These are phyloP conservation scores for Sinosuthora webbiana DNA, from an alignment of 2,113 vertebrate species.

Conservation along the genomic window DNA sequence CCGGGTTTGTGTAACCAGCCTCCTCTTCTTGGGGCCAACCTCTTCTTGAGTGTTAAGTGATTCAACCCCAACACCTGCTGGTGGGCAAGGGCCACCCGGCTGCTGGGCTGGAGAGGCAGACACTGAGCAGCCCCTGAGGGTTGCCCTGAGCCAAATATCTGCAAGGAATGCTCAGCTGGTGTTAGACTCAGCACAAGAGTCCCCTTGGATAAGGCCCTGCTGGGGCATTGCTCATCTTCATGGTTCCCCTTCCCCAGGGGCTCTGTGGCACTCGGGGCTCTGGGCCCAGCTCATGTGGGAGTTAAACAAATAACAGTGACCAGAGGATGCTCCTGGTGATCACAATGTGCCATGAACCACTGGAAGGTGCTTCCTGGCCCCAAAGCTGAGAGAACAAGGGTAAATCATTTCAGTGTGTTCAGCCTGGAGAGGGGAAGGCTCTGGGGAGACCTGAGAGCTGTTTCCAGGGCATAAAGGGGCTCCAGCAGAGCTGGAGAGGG, in stretches of 20 bases:
- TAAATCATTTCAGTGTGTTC: background rate
- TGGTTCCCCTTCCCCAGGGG: background rate
- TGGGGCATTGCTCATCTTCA: background rate
- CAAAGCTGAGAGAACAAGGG: background rate
- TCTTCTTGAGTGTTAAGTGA: background rate
- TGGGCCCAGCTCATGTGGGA: background rate
- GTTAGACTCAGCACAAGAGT: background rate
- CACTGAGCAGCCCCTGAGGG: background rate
- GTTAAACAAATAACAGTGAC: background rate
- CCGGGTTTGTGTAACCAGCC: background rate
- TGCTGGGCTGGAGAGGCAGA: background rate
- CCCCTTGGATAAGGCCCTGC: background rate
- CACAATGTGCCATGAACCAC: accelerated
- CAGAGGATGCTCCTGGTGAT: background rate
- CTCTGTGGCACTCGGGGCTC: background rate
- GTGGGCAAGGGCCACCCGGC: background rate
- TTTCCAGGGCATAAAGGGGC: background rate
- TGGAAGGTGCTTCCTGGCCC: background rate
- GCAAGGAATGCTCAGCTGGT: background rate
- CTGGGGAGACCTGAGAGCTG: accelerated
- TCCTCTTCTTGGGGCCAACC: background rate
- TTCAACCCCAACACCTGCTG: background rate
- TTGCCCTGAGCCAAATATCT: background rate
- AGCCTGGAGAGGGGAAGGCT: background rate
- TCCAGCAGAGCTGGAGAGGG: background rate